Conservation (phyloP, 2,797 vertebrate species). For the Acanthornis magna region DNA sequence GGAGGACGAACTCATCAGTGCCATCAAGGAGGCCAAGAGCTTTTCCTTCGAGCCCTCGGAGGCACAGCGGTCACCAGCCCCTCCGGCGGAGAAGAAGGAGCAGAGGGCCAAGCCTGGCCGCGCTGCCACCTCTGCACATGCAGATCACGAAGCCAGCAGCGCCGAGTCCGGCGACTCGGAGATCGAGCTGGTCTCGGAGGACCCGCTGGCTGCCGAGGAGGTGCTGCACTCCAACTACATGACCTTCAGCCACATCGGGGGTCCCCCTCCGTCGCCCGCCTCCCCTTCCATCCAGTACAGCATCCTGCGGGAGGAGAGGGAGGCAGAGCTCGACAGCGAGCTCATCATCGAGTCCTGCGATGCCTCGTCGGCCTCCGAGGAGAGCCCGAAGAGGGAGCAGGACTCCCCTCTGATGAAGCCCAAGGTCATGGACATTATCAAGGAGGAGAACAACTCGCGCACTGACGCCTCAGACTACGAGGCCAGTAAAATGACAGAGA, state of each 20-base stretch:
- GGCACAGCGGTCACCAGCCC: neutral
- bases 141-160: conserved; percentile 87
- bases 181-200: conserved; percentile 94
- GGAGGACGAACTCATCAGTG: conserved; percentile 78
- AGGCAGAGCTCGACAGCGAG: conserved; percentile 97
- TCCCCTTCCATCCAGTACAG: conserved; percentile 90
- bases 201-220: conserved; percentile 78
- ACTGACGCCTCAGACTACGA: conserved; percentile 68
- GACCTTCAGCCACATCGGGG: conserved; percentile 81
- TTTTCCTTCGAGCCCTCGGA: conserved; percentile 69
- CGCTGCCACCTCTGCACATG: neutral
- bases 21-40: conserved; percentile 76
- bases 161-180: conserved; percentile 95
- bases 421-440: conserved; percentile 75
- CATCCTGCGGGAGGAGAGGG: conserved; percentile 94
- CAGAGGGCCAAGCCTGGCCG: conserved; percentile 43
- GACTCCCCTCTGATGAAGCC: conserved; percentile 83
- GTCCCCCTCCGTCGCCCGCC: conserved; percentile 76
- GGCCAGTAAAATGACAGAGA: conserved; percentile 61
- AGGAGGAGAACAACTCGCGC: conserved; percentile 74
- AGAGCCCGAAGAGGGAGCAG: conserved; percentile 95
- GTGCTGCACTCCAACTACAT: conserved; percentile 80
- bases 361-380: conserved; percentile 88
- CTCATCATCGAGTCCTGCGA: conserved; percentile 93
- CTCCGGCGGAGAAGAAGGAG: conserved; percentile 40